Evolutionary conservation across 2,888 invertebrate genomes (phyloP), one percentile per base, ranked within the genome.

Genomic region (Noctua fimbriata): DNA sequence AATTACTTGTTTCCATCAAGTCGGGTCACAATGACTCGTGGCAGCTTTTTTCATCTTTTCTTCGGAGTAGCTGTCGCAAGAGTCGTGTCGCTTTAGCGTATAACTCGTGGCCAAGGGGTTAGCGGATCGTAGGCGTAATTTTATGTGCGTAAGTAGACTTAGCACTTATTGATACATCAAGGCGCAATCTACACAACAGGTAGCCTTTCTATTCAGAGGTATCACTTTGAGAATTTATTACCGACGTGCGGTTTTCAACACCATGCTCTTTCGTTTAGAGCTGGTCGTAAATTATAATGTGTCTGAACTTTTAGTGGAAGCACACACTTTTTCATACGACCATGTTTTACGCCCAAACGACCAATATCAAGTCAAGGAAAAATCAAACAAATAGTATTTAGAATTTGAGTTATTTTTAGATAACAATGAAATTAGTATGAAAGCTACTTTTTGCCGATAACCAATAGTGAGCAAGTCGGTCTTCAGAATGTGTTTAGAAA

Each of bases 161-260:
- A 78, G 16, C 79, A 78, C 66, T 67, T 49, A 66, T 70, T 70
- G 78, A 70, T 58, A 84, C 78, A 73, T 83, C 41, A 69, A 69
- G 16, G 63, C 2, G 36, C 44, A 55, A 82, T 73, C 18, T 44
- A 52, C 16, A 52, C 41, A 55, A 24, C 18, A 28, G 24, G 52
- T 47, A 79, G 70, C 63, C 28, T 21, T 41, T 28, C 36, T 28
- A 58, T 66, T 71, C 24, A 70, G 18, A 28, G 18, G 41, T 69
- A 78, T 60, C 44, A 76, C 70, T 63, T 77, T 28, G 24, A 73
- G 18, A 67, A 78, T 86, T 71, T 78, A 81, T 69, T 72, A 69
- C 47, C 1, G 49, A 36, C 69, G n/a, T 52, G 58, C 32, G 52
- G 41, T 78, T 82, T 85, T 78, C 73, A 73, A 67, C 73, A 49